phyloP scores from a whole-genome alignment of 2,113 vertebrate genomes.

The Thymallus thymallus region DNA sequence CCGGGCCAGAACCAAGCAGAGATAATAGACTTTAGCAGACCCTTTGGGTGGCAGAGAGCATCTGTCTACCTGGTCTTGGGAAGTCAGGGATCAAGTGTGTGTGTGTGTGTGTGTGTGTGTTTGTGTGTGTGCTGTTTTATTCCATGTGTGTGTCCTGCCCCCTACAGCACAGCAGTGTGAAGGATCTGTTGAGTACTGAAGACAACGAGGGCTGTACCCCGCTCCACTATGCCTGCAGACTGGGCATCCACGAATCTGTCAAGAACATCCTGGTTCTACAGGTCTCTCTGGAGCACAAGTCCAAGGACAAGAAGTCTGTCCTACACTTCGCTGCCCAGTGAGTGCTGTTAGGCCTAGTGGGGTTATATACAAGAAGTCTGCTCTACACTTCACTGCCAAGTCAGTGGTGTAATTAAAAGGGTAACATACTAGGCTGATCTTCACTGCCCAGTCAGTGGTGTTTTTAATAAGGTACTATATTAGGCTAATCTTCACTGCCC shows the following conservation, averaged over 20 bases:
- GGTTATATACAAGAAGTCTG: too few species aligned
- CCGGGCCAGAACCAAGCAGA: neutral
- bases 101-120: too few species aligned
- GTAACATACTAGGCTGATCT: too few species aligned
- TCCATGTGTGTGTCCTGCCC: neutral
- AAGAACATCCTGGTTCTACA: slow-evolving; percentile 91
- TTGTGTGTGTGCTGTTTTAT: too few species aligned
- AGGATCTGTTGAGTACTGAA: slow-evolving; percentile 84
- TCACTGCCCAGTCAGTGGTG: too few species aligned
- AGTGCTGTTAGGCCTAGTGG: slow-evolving; percentile 42
- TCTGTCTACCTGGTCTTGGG: too few species aligned
- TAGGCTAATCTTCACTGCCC: too few species aligned
- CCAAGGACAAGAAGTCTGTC: slow-evolving; percentile 92
- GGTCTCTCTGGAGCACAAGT: slow-evolving; percentile 84
- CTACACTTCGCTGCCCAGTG: slow-evolving; percentile 97
- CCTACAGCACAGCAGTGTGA: slow-evolving; percentile 79
- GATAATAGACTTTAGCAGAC: neutral
- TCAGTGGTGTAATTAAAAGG: too few species aligned
- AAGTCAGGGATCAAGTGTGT: too few species aligned
- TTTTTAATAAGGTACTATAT: too few species aligned
- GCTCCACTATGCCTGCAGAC: slow-evolving; percentile 91
- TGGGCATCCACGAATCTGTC: slow-evolving; percentile 88
- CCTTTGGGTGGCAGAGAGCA: neutral
- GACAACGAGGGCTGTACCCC: slow-evolving; percentile 95
- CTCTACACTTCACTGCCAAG: too few species aligned